These are phyloP conservation scores for Ctenoplectra terminalis DNA, from an alignment of 1,140 invertebrate species.

Conservation along the genomic window DNA sequence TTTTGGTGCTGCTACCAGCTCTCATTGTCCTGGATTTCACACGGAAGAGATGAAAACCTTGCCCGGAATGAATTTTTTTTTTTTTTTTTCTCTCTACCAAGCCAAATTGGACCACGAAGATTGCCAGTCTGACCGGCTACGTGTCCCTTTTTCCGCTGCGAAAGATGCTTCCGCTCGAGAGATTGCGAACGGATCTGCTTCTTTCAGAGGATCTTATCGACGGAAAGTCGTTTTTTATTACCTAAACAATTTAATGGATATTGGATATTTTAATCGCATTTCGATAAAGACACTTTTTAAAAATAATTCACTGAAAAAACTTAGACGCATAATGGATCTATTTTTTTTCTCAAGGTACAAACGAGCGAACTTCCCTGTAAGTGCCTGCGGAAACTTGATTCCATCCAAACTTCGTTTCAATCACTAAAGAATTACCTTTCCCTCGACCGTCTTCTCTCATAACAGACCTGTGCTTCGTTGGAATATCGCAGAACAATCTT, in stretches of 20 bases:
- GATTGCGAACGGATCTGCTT: constrained; percentile 19
- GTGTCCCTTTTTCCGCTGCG: background rate
- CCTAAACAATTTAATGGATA: background rate
- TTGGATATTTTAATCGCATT: background rate
- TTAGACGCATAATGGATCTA: too few species aligned
- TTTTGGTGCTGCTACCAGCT: constrained; percentile 48
- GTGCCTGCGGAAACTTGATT: too few species aligned
- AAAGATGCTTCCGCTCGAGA: constrained; percentile 23
- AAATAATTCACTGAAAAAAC: too few species aligned
- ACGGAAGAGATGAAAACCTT: constrained; percentile 65
- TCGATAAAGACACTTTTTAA: too few species aligned
- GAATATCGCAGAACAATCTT: too few species aligned
- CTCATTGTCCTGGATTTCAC: constrained; percentile 67
- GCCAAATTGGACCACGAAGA: constrained; percentile 68
- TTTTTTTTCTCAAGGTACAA: too few species aligned
- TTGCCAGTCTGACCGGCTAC: constrained; percentile 45
- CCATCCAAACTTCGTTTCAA: too few species aligned
- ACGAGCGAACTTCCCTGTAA: too few species aligned
- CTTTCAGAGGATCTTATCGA: background rate
- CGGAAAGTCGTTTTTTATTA: background rate
- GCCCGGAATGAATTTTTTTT: constrained; percentile 65
- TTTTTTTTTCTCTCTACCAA: constrained; percentile 50
- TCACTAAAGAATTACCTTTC: too few species aligned
- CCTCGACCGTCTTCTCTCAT: too few species aligned
- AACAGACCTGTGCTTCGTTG: too few species aligned